These are phyloP conservation scores for Oreochromis mossambicus DNA, from an alignment of 2,797 vertebrate genomes.

Conservation along the genomic window DNA sequence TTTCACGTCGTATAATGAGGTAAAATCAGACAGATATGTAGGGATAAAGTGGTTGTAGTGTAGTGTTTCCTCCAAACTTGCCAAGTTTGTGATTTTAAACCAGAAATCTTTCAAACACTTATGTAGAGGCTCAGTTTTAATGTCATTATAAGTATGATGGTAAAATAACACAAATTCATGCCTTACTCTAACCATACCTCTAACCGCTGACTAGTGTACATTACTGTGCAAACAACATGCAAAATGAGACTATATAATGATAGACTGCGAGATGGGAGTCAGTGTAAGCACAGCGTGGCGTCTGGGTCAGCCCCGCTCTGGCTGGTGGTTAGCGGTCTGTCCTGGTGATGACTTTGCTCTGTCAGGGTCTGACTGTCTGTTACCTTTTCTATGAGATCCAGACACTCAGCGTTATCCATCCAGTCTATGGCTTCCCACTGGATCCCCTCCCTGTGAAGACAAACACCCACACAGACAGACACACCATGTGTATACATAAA, in stretches of 20 bases:
- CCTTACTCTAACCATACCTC: conserved; percentile 25
- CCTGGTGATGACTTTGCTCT: conserved; percentile 30
- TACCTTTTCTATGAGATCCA: conserved; percentile 92
- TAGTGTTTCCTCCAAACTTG: neutral
- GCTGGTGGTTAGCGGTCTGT: conserved; percentile 49
- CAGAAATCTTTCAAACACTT: neutral
- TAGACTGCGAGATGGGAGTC: conserved; percentile 47
- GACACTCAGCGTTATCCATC: conserved; percentile 94
- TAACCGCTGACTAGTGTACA: conserved; percentile 41
- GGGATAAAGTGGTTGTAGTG: neutral
- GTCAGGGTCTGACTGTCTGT: conserved; percentile 12
- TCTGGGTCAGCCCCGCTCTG: conserved; percentile 45
- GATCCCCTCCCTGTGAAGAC: conserved; percentile 84
- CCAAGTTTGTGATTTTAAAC: neutral
- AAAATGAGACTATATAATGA: conserved; percentile 60
- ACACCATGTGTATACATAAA: conserved; percentile 42
- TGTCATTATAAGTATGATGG: conserved; percentile 16
- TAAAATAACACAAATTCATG: conserved; percentile 48
- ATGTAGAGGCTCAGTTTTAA: conserved; percentile 1
- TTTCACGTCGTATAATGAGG: neutral
- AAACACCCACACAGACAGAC: conserved; percentile 41
- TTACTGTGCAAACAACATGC: conserved; percentile 61
- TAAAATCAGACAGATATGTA: neutral
- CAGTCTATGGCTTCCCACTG: conserved; percentile 93
- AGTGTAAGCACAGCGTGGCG: conserved; percentile 45